These are phyloP conservation scores for Larimichthys polyactis DNA, from an alignment of 2,113 vertebrate genomes.

Conservation along the genomic window DNA sequence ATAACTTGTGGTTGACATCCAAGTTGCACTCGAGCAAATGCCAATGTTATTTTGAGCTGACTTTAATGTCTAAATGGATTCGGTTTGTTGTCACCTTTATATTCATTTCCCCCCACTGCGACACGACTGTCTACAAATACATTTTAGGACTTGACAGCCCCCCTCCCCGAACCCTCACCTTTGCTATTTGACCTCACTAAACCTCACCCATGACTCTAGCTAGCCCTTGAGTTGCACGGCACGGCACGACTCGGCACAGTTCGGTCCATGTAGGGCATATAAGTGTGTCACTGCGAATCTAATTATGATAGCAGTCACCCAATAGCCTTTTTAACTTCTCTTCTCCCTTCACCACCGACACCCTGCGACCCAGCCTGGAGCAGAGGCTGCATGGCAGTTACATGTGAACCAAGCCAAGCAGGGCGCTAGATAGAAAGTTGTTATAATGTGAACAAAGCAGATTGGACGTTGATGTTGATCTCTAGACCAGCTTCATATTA, in stretches of 20 bases:
- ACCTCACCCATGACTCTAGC: constrained; percentile 22
- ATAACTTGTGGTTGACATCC: constrained; percentile 23
- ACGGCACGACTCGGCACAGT: constrained; percentile 20
- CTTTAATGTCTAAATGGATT: constrained; percentile 23
- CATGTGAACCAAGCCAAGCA: background rate
- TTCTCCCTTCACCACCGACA: constrained; percentile 10
- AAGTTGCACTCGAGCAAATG: constrained; percentile 36
- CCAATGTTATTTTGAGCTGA: constrained; percentile 37
- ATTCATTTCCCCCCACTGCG: background rate
- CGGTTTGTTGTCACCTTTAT: constrained; percentile 22
- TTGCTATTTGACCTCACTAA: constrained; percentile 49
- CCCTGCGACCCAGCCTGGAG: constrained; percentile 27
- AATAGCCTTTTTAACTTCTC: constrained; percentile 21
- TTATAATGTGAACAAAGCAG: constrained; percentile 1
- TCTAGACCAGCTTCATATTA: constrained; percentile 9
- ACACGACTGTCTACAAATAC: background rate
- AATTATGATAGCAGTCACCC: constrained; percentile 57
- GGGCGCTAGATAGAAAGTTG: constrained; percentile 5
- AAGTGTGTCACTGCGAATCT: constrained; percentile 64
- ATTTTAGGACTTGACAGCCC: background rate
- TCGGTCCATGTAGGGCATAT: constrained; percentile 49
- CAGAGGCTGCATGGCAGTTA: background rate
- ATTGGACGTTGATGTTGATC: constrained; percentile 20
- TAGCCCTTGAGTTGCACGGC: background rate
- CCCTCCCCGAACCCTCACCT: constrained; percentile 42